A percentile compares a stretch with the other conserved stretches of the same genome.
Conservation (phyloP, 2,113 vertebrate genomes). For the Tachuris rubrigastra region DNA sequence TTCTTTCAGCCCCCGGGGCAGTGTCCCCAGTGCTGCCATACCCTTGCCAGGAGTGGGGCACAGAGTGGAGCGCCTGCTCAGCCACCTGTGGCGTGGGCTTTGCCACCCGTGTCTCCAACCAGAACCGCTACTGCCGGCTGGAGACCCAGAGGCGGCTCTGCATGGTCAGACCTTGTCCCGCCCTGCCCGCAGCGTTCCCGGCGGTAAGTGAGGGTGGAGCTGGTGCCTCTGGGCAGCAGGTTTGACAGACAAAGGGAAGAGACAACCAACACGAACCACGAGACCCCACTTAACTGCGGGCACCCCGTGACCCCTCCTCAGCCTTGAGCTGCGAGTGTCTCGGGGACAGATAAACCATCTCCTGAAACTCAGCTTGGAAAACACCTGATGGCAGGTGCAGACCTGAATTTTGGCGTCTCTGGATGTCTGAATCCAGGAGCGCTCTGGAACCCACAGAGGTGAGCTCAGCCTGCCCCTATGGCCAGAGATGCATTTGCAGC, state of each 20-base stretch:
- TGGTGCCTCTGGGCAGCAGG: not conserved
- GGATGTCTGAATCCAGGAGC: not conserved
- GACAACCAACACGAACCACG: not conserved
- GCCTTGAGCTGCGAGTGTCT: not conserved
- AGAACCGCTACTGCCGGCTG: constrained; percentile 84
- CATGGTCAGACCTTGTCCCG: constrained; percentile 76
- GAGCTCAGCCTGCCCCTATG: not conserved
- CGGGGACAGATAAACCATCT: not conserved
- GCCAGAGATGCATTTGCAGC: not conserved
- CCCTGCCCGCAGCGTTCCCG: not conserved
- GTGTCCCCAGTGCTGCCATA: rapidly evolving
- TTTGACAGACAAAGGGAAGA: not conserved
- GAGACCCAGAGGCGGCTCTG: constrained; percentile 87
- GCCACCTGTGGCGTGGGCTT: constrained; percentile 86
- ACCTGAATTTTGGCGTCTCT: not conserved
- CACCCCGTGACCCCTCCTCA: not conserved
- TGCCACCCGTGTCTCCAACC: constrained; percentile 87
- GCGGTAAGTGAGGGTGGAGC: constrained; percentile 12
- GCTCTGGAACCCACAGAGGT: not conserved
- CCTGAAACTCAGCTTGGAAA: not conserved
- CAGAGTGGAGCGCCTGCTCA: constrained; percentile 89
- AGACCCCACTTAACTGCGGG: rapidly evolving
- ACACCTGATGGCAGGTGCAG: not conserved
- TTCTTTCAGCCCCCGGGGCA: constrained; percentile 12
- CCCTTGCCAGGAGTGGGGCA: constrained; percentile 80